Conservation (phyloP, 2,888 invertebrate genomes). For the Xylota sylvarum region DNA sequence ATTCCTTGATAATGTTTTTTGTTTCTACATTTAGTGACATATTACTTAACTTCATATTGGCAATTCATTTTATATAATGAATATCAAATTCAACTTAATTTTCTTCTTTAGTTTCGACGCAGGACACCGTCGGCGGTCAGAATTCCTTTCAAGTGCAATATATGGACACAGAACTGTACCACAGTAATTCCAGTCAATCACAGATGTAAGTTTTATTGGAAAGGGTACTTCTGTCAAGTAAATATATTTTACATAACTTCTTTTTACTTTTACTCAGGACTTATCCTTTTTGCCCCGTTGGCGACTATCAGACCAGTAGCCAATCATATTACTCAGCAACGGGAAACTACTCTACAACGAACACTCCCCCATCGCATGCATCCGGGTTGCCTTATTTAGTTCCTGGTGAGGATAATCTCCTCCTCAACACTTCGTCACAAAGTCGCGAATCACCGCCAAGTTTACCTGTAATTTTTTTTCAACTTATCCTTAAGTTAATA, state of each 20-base stretch:
- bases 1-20: not conserved
- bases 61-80: not conserved
- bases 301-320: constrained; percentile 86
- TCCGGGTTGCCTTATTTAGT: constrained; percentile 87
- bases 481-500: not conserved
- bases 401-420: constrained; percentile 88
- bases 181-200: constrained; percentile 87
- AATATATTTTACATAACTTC: not conserved
- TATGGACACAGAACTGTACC: constrained; percentile 89
- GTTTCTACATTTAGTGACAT: not conserved
- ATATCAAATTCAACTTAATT: not conserved
- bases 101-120: constrained; percentile 82
- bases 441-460: constrained; percentile 89
- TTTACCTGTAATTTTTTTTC: constrained; percentile 86
- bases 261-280: constrained; percentile 86
- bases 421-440: constrained; percentile 86
- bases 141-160: constrained; percentile 89
- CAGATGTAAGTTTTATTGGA: constrained; percentile 86
- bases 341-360: constrained; percentile 86
- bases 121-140: constrained; percentile 82
- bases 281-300: constrained; percentile 92
- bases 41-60: not conserved
- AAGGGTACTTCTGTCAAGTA: not conserved
- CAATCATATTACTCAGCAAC: constrained; percentile 88
- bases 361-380: constrained; percentile 84